Percentiles rank a stretch among this genome's conserved stretches.
phyloP scores from a whole-genome alignment of 2,888 invertebrate genomes.

The Trachelus stipa region DNA sequence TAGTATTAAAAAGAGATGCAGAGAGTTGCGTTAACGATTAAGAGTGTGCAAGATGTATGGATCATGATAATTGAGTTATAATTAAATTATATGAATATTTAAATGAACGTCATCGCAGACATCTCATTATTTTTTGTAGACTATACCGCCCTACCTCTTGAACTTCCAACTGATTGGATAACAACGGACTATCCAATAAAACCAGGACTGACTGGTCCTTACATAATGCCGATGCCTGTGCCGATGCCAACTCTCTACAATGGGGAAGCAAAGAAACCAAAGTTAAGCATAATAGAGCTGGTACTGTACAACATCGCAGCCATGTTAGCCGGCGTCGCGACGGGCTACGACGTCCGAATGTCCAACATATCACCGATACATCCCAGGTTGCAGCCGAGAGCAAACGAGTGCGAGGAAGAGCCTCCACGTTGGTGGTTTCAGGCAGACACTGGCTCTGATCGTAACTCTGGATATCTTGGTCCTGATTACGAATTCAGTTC shows the following conservation, averaged over 20 bases:
- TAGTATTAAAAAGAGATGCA: constrained; percentile 19
- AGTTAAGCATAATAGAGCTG: constrained; percentile 79
- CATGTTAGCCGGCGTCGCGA: constrained; percentile 89
- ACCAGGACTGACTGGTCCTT: constrained; percentile 58
- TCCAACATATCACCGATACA: constrained; percentile 88
- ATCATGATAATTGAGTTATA: background rate
- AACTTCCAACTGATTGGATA: constrained; percentile 56
- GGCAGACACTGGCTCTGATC: constrained; percentile 55
- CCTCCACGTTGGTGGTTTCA: constrained; percentile 60
- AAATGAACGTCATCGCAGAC: constrained; percentile 2
- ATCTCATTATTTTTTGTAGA: constrained; percentile 49
- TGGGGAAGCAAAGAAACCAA: constrained; percentile 77
- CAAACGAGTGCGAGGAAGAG: constrained; percentile 48
- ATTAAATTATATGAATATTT: background rate
- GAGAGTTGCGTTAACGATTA: constrained; percentile 16
- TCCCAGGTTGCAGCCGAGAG: constrained; percentile 78
- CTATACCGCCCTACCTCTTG: constrained; percentile 56
- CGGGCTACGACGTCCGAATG: constrained; percentile 91
- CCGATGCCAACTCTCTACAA: constrained; percentile 87
- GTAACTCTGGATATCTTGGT: constrained; percentile 61
- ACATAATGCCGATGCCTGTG: constrained; percentile 69
- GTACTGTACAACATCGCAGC: constrained; percentile 93
- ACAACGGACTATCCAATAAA: constrained; percentile 55
- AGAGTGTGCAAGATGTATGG: background rate
- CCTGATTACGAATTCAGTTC: constrained; percentile 72